Base-by-base conservation (phyloP, 1,140 invertebrate genomes). In the Scaptodrosophila lebanonensis region DNA sequence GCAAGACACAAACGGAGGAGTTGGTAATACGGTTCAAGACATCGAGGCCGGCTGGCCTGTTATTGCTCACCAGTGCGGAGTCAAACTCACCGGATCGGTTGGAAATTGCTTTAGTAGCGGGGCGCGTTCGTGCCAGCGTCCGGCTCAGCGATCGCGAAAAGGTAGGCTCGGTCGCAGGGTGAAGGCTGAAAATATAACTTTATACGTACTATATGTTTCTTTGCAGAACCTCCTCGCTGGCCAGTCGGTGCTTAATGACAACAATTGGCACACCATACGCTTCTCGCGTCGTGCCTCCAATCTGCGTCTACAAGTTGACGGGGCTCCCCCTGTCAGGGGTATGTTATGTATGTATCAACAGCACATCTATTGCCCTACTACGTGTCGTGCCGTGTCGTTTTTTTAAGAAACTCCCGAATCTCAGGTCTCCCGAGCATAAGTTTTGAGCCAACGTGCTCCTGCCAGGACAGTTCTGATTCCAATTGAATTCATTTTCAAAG, bases 221-320 rank as follows among this genome's bases (percentile, higher is more conserved):
- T 73, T 65, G 16, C 88, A 97, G 95, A 92, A 92, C 29, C 87
- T 97, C n/a, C 89, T 93, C 48, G 92, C 93, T 30, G 96, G 96
- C 13, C 91, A 94, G 71, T 90, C 90, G 52, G 93, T 93, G 43
- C 86, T 96, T 18, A 96, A 97, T 83, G 96, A 99, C 85, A 95
- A 98, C 84, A 92, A 93, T 83, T 99, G 97, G 97, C 97, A 99
- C 87, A 95, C 95, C 1, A 90, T 98, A 16, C 91, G 91, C 32
- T 94, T 98, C 72, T 94, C 93, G 1, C 90, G 97, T 47, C 90
- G 95, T 68, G 95, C 95, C 1, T 93, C 91, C 5, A 93, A 92
- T 79, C 88, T 98, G 30, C 93, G 94, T 70, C 90, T 98, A 32
- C 93, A 94, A 88, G 90, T 98, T 51, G 96, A 98, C 88, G 91